A percentile compares a stretch with the other conserved stretches of the same genome.
Evolutionary conservation across 2,888 invertebrate genomes (phyloP).

Genomic region (Calameuta idolon): DNA sequence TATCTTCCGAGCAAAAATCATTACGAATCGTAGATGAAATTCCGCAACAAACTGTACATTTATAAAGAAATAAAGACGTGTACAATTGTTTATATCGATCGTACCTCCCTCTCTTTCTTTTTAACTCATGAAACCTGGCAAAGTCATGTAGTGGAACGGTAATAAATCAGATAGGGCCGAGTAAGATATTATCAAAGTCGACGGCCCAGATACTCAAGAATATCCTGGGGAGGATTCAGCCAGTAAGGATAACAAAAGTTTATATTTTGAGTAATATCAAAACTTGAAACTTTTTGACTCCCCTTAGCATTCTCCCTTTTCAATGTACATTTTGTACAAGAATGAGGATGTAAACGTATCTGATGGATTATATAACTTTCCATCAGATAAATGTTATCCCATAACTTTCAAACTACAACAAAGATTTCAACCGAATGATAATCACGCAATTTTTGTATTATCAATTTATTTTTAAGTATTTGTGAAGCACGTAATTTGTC

Average conservation of each 20-base stretch:
- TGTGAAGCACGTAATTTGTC: not conserved
- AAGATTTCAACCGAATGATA: not conserved
- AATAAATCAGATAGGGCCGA: not conserved
- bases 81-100: conserved; percentile 8
- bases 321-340: not conserved
- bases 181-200: not conserved
- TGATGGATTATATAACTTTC: not conserved
- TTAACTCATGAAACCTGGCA: not conserved
- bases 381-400: not conserved
- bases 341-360: not conserved
- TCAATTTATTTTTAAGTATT: no score
- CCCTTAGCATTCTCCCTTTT: not conserved
- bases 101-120: not conserved
- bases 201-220: not conserved
- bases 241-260: not conserved
- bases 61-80: not conserved
- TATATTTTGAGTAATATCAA: not conserved
- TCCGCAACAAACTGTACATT: not conserved
- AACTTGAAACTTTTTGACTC: not conserved
- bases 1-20: not conserved
- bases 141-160: not conserved
- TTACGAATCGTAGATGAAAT: not conserved
- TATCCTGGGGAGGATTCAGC: not conserved
- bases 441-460: no score
- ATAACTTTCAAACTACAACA: not conserved